phyloP scores from a whole-genome alignment of 2,888 invertebrate species.

The Cheilosia urbana region DNA sequence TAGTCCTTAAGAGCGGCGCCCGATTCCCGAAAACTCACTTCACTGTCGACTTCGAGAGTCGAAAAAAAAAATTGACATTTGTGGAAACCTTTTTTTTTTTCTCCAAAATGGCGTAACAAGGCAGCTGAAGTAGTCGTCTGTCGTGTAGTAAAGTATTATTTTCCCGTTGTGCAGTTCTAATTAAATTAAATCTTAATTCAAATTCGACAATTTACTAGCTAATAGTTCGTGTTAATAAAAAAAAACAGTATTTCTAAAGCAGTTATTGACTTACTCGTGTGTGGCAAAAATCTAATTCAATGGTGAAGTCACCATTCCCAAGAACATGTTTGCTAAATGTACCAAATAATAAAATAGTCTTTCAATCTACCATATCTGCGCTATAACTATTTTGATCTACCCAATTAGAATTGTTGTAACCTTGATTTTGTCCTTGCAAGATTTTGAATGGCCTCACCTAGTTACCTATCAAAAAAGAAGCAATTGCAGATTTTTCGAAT shows the following conservation, averaged over 20 bases:
- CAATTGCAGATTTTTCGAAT: background rate
- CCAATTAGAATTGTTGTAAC: conserved; percentile 14
- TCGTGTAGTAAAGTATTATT: conserved; percentile 23
- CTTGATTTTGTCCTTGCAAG: conserved; percentile 40
- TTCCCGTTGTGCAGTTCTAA: conserved; percentile 42
- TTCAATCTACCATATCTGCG: conserved; percentile 22
- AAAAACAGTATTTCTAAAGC: background rate
- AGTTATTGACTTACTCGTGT: background rate
- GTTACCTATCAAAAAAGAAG: conserved; percentile 6
- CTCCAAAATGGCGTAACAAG: conserved; percentile 70
- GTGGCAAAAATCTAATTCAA: conserved; percentile 15
- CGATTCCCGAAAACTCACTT: no score
- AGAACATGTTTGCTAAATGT: conserved; percentile 33
- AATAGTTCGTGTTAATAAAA: conserved; percentile 13
- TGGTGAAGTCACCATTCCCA: conserved; percentile 44
- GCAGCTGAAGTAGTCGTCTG: conserved; percentile 59
- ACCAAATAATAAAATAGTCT: conserved; percentile 26
- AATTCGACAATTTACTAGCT: background rate
- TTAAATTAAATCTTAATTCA: conserved; percentile 55
- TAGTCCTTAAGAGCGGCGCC: no score
- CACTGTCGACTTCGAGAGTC: conserved; percentile 25
- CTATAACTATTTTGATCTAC: background rate
- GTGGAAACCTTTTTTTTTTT: background rate
- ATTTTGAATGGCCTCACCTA: conserved; percentile 57
- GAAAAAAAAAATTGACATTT: conserved; percentile 54